phyloP scores from a whole-genome alignment of 2,797 vertebrate species.

The Pagetopsis macropterus region DNA sequence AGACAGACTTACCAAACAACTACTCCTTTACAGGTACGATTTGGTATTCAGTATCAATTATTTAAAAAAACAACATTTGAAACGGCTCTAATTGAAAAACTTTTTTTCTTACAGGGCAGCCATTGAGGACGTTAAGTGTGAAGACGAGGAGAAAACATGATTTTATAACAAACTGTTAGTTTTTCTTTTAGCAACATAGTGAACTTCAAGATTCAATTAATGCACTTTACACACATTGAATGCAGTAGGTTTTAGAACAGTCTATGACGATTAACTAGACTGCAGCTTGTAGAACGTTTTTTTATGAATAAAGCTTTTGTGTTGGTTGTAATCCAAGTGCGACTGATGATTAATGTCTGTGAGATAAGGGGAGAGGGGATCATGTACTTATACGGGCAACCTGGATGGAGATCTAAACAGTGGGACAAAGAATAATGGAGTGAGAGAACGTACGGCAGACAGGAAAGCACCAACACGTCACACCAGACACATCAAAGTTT shows the following conservation, averaged over 20 bases:
- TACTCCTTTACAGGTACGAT: conserved; percentile 88
- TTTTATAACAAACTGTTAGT: background rate
- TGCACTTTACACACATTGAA: conserved; percentile 63
- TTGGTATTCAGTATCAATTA: background rate
- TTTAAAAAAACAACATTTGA: too few relatives aligned
- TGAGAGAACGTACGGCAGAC: conserved; percentile 26
- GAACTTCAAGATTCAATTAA: conserved; percentile 29
- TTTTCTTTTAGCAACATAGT: conserved; percentile 11
- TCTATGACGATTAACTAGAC: conserved; percentile 22
- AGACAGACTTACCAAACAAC: conserved; percentile 85
- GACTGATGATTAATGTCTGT: conserved; percentile 45
- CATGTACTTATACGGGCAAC: conserved; percentile 79
- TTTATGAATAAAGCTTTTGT: conserved; percentile 71
- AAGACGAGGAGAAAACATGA: conserved; percentile 66
- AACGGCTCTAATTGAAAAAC: background rate
- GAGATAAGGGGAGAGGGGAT: conserved; percentile 33
- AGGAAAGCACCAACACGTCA: conserved; percentile 9
- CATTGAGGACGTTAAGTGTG: conserved; percentile 47
- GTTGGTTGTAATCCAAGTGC: conserved; percentile 53
- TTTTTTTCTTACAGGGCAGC: conserved; percentile 65
- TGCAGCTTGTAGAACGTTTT: conserved; percentile 38
- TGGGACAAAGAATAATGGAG: conserved; percentile 34
- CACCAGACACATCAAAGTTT: conserved; percentile 29
- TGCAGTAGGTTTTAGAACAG: conserved; percentile 3
- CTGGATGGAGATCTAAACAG: conserved; percentile 53